A percentile compares a stretch with the other conserved stretches of the same genome.
Evolutionary conservation across 1,140 invertebrate species (phyloP).

Genomic region (Manduca sexta): DNA sequence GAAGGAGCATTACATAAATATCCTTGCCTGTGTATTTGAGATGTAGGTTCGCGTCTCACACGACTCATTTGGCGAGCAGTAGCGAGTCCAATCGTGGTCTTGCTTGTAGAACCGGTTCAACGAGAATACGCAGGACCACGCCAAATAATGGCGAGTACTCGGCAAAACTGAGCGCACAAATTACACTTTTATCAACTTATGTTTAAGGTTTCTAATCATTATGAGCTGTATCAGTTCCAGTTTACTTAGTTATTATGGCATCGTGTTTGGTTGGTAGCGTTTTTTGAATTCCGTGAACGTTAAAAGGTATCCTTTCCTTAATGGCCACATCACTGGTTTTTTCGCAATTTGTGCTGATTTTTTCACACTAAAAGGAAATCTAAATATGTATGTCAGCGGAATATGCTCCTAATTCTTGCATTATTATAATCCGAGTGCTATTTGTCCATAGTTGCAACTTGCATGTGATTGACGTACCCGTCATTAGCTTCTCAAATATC

Average conservation of each 20-base stretch:
- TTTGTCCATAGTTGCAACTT: no score
- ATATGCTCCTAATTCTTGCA: no score
- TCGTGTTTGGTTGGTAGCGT: constrained; percentile 30
- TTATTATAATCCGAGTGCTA: no score
- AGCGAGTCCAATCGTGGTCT: constrained; percentile 64
- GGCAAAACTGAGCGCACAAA: constrained; percentile 24
- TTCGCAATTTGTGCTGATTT: neutral
- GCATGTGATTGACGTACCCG: no score
- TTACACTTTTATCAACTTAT: constrained; percentile 30
- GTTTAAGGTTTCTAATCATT: constrained; percentile 32
- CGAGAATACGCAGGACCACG: constrained; percentile 55
- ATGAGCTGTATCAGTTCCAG: constrained; percentile 13
- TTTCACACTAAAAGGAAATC: no score
- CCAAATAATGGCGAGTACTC: constrained; percentile 45
- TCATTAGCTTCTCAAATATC: no score
- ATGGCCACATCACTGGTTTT: constrained; percentile 20
- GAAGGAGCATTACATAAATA: neutral
- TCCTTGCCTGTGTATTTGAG: constrained; percentile 21
- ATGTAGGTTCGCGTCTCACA: constrained; percentile 50
- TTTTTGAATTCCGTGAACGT: constrained; percentile 59
- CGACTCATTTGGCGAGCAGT: constrained; percentile 57
- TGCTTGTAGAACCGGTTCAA: constrained; percentile 59
- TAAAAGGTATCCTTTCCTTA: constrained; percentile 32
- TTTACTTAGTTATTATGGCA: constrained; percentile 31
- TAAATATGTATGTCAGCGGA: no score